A percentile compares a stretch with the other conserved stretches of the same genome.
phyloP scores from a whole-genome alignment of 2,888 invertebrate species.

The Drosophila neutralis region DNA sequence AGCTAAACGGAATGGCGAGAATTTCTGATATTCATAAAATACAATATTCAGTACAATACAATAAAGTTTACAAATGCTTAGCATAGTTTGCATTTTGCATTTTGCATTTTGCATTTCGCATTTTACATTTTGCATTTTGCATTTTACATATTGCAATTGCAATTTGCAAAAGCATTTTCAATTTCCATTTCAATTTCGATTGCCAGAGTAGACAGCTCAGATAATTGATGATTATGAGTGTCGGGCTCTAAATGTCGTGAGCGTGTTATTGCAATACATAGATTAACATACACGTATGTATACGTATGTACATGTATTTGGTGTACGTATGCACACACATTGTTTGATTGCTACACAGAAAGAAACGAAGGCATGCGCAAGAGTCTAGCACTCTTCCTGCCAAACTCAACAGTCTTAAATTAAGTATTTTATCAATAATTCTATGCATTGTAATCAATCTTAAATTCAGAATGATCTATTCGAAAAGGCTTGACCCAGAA shows the following conservation, averaged over 20 bases:
- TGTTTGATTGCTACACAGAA: background rate
- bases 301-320: background rate
- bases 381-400: background rate
- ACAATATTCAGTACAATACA: conserved; percentile 22
- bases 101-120: conserved; percentile 3
- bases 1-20: background rate
- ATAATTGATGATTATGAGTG: conserved; percentile 77
- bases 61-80: conserved; percentile 21
- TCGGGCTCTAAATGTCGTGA: conserved; percentile 65
- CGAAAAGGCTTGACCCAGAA: no score
- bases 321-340: background rate
- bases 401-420: background rate
- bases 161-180: conserved; percentile 25
- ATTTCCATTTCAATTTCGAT: conserved; percentile 50
- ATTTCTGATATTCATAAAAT: conserved; percentile 17
- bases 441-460: no score
- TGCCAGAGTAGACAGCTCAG: conserved; percentile 58
- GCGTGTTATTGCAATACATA: conserved; percentile 44
- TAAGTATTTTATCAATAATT: no score
- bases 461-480: no score
- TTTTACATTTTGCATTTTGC: conserved; percentile 36
- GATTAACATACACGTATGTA: conserved; percentile 7
- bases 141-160: conserved; percentile 16
- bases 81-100: conserved; percentile 17
- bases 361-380: background rate